Conservation (phyloP, 1,140 invertebrate species). For the Whitmania pigra region DNA sequence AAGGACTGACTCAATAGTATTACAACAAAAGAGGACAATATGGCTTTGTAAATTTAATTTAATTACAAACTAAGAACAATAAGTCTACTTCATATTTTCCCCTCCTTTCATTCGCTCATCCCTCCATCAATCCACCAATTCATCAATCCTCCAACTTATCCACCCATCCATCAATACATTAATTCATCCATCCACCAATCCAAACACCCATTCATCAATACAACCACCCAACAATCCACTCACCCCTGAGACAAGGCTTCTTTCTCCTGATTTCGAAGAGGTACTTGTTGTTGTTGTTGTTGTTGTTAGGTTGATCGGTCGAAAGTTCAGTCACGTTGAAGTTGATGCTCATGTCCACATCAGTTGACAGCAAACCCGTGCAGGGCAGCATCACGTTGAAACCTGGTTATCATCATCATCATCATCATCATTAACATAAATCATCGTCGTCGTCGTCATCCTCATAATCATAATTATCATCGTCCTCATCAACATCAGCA, state of each 20-base stretch:
- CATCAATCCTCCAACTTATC: too few species aligned
- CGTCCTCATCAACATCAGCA: not conserved
- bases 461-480: slow-evolving; percentile 44
- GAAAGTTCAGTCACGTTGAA: slow-evolving; percentile 59
- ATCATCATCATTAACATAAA: not conserved
- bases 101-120: not conserved
- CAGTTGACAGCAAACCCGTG: slow-evolving; percentile 58
- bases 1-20: not conserved
- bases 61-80: too few species aligned
- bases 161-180: too few species aligned
- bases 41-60: too few species aligned
- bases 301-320: too few species aligned
- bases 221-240: slow-evolving; percentile 19
- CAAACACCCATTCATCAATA: too few species aligned
- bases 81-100: too few species aligned
- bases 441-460: slow-evolving; percentile 30
- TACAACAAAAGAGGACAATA: too few species aligned
- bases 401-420: slow-evolving; percentile 46
- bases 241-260: slow-evolving; percentile 77
- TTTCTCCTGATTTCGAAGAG: slow-evolving; percentile 62
- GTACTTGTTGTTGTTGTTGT: slow-evolving; percentile 57
- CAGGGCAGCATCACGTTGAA: slow-evolving; percentile 70
- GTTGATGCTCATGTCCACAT: slow-evolving; percentile 66
- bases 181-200: too few species aligned
- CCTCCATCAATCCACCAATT: not conserved